These are phyloP conservation scores for Pao palembangensis DNA, from an alignment of 2,113 vertebrate genomes.

Conservation along the genomic window DNA sequence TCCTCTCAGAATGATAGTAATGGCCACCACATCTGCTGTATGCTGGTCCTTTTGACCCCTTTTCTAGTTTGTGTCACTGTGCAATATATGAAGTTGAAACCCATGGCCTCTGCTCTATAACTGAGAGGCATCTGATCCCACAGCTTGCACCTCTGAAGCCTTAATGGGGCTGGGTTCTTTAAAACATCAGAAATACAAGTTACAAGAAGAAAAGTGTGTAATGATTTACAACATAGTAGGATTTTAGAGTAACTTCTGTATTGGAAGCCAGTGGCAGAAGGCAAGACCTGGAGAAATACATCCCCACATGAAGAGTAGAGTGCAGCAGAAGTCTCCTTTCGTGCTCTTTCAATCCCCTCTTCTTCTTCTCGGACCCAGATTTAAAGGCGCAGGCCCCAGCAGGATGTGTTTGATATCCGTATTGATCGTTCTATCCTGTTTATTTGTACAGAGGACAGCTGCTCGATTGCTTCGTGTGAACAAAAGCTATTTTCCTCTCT, in stretches of 20 bases:
- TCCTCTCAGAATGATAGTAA: neutral
- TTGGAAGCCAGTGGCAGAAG: too few species aligned
- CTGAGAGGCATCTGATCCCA: too few species aligned
- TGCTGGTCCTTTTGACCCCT: neutral
- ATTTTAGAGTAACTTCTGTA: too few species aligned
- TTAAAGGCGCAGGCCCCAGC: conserved; percentile 17
- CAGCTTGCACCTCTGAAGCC: too few species aligned
- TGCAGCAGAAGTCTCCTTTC: conserved; percentile 7
- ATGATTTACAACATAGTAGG: too few species aligned
- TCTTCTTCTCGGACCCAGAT: conserved; percentile 15
- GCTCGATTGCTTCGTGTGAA: conserved; percentile 65
- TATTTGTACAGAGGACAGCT: conserved; percentile 66
- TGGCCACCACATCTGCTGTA: neutral
- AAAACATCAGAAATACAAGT: too few species aligned
- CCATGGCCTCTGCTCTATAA: too few species aligned
- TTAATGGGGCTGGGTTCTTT: too few species aligned
- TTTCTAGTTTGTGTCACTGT: neutral
- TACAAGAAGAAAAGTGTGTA: too few species aligned
- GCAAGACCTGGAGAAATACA: too few species aligned
- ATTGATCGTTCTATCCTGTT: conserved; percentile 63
- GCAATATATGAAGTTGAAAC: neutral
- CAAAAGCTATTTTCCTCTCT: conserved; percentile 50
- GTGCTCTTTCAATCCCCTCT: neutral
- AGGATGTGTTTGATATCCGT: conserved; percentile 67
- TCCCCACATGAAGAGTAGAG: neutral